Conservation (phyloP, 2,113 vertebrate genomes). For the Nothocercus julius region DNA sequence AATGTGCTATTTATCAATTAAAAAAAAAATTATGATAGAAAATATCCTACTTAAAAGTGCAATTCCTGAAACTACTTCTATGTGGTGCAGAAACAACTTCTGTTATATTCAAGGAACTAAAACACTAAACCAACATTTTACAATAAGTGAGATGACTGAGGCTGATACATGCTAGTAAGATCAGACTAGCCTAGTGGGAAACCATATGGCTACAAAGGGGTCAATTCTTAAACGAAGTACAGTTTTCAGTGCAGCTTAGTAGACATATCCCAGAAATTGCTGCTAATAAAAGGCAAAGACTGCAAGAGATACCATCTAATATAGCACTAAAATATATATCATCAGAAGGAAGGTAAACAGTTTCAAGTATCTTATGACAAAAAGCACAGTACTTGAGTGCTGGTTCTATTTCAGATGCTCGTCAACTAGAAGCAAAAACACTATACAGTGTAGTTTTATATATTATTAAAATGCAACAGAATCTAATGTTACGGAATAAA, state of each 20-base stretch:
- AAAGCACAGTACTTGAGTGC: background rate
- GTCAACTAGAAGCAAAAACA: background rate
- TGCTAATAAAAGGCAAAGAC: background rate
- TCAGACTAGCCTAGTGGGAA: background rate
- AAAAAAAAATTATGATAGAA: background rate
- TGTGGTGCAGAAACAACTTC: background rate
- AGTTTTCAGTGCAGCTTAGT: background rate
- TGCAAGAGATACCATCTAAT: background rate
- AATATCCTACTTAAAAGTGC: background rate
- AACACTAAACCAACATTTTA: background rate
- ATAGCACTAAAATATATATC: background rate
- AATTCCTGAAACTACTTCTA: background rate
- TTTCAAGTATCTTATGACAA: slow-evolving; percentile 4
- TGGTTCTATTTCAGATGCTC: background rate
- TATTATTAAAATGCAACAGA: slow-evolving; percentile 9
- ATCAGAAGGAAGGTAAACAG: background rate
- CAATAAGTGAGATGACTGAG: background rate
- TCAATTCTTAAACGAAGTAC: background rate
- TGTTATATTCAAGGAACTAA: background rate
- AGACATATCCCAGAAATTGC: background rate
- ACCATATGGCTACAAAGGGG: background rate
- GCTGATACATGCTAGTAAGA: background rate
- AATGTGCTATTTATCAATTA: background rate
- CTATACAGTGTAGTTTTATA: background rate
- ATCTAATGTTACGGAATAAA: background rate